Conservation (phyloP, 2,113 vertebrate species). For the Semnornis frantzii region DNA sequence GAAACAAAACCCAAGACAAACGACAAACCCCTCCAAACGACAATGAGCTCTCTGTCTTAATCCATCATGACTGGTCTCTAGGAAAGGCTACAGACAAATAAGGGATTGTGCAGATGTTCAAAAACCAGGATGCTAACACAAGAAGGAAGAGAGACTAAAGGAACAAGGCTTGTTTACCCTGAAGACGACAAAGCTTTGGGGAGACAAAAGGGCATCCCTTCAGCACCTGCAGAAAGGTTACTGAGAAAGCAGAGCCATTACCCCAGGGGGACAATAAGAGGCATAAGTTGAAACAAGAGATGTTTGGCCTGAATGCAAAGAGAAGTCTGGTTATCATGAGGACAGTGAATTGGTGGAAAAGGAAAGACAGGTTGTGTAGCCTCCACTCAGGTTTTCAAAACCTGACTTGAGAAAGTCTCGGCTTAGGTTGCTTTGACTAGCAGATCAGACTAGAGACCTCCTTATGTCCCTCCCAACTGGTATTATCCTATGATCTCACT, state of each 20-base stretch:
- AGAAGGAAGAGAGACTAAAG: neutral
- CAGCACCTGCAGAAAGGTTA: neutral
- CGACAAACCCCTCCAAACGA: neutral
- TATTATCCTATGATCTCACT: neutral
- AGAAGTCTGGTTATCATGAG: neutral
- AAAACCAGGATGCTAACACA: neutral
- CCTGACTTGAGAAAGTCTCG: neutral
- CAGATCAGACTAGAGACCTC: neutral
- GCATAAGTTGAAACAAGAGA: neutral
- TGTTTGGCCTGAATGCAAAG: neutral
- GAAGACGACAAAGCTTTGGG: neutral
- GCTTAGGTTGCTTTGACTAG: neutral
- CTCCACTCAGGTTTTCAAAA: neutral
- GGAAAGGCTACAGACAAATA: neutral
- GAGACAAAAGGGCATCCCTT: neutral
- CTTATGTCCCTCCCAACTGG: neutral
- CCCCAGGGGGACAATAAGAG: neutral
- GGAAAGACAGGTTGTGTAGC: neutral
- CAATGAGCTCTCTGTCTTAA: neutral
- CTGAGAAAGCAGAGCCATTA: neutral
- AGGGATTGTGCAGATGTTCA: neutral
- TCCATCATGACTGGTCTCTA: neutral
- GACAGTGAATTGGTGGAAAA: neutral
- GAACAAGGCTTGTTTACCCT: neutral
- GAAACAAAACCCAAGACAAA: neutral